A percentile compares a stretch with the other conserved stretches of the same genome.
Evolutionary conservation across 1,140 invertebrate species (phyloP).

Genomic region (Fopius arisanus): DNA sequence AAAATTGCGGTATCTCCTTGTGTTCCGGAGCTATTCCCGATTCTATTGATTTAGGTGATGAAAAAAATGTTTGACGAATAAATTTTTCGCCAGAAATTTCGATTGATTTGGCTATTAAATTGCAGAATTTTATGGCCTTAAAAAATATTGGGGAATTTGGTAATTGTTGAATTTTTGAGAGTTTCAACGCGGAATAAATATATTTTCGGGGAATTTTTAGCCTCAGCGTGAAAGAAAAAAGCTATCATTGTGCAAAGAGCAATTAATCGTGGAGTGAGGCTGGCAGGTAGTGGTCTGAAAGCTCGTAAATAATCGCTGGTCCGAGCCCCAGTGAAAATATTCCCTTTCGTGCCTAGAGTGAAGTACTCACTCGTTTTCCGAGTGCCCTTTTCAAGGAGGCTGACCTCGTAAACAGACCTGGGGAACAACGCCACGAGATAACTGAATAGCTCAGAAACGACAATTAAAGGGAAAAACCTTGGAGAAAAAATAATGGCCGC

Average conservation of each 20-base stretch:
- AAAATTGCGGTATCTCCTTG: no score
- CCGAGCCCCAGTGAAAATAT: background rate
- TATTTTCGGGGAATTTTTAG: no score
- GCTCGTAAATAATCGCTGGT: conserved; percentile 1
- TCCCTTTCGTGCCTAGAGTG: background rate
- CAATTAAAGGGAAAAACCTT: background rate
- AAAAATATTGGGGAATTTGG: no score
- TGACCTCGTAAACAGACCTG: conserved; percentile 2
- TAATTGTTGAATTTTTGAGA: no score
- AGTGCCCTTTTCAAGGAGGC: background rate
- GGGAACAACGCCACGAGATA: background rate
- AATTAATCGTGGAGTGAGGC: background rate
- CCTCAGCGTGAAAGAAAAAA: no score
- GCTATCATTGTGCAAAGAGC: background rate
- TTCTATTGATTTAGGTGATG: no score
- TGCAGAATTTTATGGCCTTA: no score
- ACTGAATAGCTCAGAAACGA: background rate
- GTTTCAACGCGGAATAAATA: no score
- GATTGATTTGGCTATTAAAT: no score
- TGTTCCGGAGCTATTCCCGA: no score
- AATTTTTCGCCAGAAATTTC: no score
- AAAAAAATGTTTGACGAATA: no score
- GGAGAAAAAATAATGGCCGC: background rate
- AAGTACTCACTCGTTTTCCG: background rate
- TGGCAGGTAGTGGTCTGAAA: background rate